Evolutionary conservation across 2,797 vertebrate species (phyloP).

Genomic region (Sebastes hopkinsi): DNA sequence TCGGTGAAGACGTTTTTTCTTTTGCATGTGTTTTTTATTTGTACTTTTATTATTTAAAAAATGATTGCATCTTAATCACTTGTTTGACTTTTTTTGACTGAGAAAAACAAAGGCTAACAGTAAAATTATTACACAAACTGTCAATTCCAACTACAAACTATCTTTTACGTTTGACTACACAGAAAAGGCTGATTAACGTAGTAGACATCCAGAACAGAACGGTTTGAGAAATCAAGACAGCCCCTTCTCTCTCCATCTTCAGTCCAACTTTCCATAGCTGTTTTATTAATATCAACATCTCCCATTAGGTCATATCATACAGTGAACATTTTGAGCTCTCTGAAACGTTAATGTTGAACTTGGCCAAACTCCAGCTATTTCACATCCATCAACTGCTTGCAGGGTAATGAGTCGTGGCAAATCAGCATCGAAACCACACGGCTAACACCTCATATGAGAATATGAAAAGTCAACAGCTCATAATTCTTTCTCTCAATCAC

Average conservation of each 20-base stretch:
- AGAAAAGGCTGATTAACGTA: not conserved
- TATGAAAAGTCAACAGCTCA: not conserved
- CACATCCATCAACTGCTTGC: not conserved
- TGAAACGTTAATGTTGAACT: conserved; percentile 6
- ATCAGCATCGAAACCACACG: not conserved
- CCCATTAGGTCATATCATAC: not conserved
- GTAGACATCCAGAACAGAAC: not conserved
- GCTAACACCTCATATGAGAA: not conserved
- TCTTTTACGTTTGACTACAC: not conserved
- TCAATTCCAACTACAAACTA: not conserved
- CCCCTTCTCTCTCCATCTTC: not conserved
- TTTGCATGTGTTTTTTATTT: no score
- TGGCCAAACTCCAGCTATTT: not conserved
- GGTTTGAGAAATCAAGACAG: not conserved
- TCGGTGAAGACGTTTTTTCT: no score
- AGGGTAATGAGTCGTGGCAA: conserved; percentile 15
- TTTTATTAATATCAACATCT: not conserved
- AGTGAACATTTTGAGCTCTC: not conserved
- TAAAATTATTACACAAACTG: not conserved
- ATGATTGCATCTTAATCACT: no score
- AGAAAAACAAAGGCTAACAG: not conserved
- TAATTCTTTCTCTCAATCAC: not conserved
- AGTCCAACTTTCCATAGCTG: not conserved
- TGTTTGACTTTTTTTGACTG: no score
- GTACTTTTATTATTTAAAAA: no score